These are phyloP conservation scores for Brachyptera putata DNA, from an alignment of 2,888 invertebrate genomes.

Conservation along the genomic window DNA sequence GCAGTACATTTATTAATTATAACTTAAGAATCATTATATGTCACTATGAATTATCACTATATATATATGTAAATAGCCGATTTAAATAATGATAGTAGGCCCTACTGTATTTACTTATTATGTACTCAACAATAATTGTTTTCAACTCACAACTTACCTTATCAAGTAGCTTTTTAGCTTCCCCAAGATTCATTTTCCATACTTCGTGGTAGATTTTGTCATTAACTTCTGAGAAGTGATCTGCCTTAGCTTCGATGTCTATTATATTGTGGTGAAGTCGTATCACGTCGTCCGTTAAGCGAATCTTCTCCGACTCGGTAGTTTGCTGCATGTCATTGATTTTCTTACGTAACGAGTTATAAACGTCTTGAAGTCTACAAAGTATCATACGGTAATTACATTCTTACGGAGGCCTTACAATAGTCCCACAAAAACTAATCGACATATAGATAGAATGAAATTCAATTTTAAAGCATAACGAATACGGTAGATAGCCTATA, in stretches of 20 bases:
- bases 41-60: too few species aligned
- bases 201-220: conserved; percentile 58
- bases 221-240: conserved; percentile 59
- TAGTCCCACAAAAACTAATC: not conserved
- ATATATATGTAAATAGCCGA: too few species aligned
- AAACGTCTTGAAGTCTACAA: conserved; percentile 60
- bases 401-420: not conserved
- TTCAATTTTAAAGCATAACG: too few species aligned
- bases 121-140: too few species aligned
- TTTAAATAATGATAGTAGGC: too few species aligned
- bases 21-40: too few species aligned
- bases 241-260: conserved; percentile 65
- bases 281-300: conserved; percentile 63
- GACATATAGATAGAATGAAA: too few species aligned
- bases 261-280: conserved; percentile 62
- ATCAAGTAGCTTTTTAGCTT: conserved; percentile 48
- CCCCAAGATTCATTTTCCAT: conserved; percentile 58
- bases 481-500: too few species aligned
- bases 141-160: too few species aligned
- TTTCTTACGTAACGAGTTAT: conserved; percentile 60
- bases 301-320: conserved; percentile 61
- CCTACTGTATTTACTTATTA: too few species aligned
- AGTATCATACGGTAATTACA: not conserved
- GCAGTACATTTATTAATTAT: too few species aligned
- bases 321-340: conserved; percentile 62